Base-by-base conservation (phyloP, 2,797 vertebrate species). In the Myripristis murdjan region DNA sequence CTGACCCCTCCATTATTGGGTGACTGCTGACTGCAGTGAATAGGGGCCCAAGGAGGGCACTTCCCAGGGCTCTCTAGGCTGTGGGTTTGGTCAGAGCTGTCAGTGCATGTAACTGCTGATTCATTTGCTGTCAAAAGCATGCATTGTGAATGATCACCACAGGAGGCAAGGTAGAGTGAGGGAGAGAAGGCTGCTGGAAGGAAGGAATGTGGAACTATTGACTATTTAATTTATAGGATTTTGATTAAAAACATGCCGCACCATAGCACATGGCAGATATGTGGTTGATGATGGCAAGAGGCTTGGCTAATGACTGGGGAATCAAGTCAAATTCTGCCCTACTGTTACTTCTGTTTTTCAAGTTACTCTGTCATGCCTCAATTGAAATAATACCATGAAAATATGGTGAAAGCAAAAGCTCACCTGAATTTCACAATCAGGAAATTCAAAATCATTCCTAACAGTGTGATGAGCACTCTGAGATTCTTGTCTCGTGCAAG, bases 81-180 rank as follows among this genome's bases (percentile, higher is more conserved):
- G 75, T 68, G 90, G 89, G 88, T 64, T 90, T 87, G 79, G 77
- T 82, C 88, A 5, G 91, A 93, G 93, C 92, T 93, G 92, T 94
- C 92, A 93, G 89, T 91, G 86, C 89, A 82, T 91, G 90, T 92
- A 95, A 94, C 92, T 91, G 92, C 92, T 93, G 94, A 94, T 93
- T 94, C 90, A 94, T 91, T 91, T 91, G 91, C 88, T 89, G 93
- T 95, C 93, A 92, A 92, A 94, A 93, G 90, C 86, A 79, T 2
- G 91, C 90, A 90, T 93, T 95, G 92, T 94, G 86, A 90, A 76
- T 46, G 63, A 71, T 67, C 91, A 33, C 89, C 69, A 33, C 87
- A 75, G 90, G 90, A 92, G 91, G 91, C 78, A 60, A 83, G 69
- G 72, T 68, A 28, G 69, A 89, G 67, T 31, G 77, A 90, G 83